Evolutionary conservation across 2,888 invertebrate species (phyloP), one percentile per base, ranked within the genome.

Genomic region (Ectropis crepuscularia): DNA sequence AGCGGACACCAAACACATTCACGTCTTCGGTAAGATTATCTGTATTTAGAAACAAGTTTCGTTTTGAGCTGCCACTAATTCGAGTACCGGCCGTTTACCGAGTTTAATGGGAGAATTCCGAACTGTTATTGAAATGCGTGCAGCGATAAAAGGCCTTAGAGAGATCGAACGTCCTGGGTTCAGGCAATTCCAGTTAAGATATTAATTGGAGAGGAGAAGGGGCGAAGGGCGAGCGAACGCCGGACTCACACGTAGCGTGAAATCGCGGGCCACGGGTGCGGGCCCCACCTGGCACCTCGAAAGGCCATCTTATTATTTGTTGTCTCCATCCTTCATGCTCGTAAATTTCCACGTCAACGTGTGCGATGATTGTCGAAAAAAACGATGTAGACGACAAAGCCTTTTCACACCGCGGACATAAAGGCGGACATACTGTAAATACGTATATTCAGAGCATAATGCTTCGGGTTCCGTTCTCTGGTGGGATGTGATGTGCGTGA

Each of bases 331-430:
- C 70, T 89, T 88, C 86, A 89, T 87, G 92, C 90, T 92, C 92
- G 90, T 92, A 92, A 92, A 92, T 92, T 90, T 90, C 82, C 88
- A 83, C 86, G 89, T 88, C 92, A 90, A 91, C 90, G 92, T 92
- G 90, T 90, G 90, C 89, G 90, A 90, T 86, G 90, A 86, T 89
- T 84, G 85, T 88, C 83, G 84, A 89, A 90, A 28, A 90, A 90
- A 90, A 89, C 77, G 81, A 85, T 83, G 81, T 82, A 84, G 81
- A 88, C 88, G 81, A 88, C 88, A 87, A 90, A 87, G 83, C 87
- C 89, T 85, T 87, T 91, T 89, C 89, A 90, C 90, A 88, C 89
- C 83, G 81, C 78, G 83, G 84, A 86, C 82, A 86, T 86, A 87
- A 87, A 88, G 86, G 79, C 79, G 77, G 76, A 81, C 81, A 79